Evolutionary conservation across 2,113 vertebrate species (phyloP).

Genomic region (Epinephelus lanceolatus): DNA sequence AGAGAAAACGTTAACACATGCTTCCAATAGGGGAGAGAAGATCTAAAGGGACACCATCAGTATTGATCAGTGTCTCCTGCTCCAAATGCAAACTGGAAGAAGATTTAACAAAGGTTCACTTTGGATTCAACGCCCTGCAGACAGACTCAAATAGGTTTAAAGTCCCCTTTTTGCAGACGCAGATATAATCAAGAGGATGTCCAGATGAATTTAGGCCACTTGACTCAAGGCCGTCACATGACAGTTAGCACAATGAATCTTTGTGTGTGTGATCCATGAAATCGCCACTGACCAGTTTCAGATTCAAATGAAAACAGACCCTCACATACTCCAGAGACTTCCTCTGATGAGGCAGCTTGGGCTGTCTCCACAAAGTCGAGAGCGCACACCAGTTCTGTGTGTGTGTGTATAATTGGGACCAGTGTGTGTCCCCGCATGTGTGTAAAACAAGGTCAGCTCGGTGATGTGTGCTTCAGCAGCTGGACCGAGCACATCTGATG

Average conservation of each 20-base stretch:
- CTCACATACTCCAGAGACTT: constrained; percentile 33
- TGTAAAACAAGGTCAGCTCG: constrained; percentile 66
- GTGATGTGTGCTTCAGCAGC: constrained; percentile 72
- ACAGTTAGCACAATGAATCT: constrained; percentile 60
- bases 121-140: constrained; percentile 3
- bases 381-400: neutral
- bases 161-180: constrained; percentile 26
- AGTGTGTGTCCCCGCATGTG: constrained; percentile 12
- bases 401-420: constrained; percentile 10
- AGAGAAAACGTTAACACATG: constrained; percentile 13
- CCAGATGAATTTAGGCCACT: constrained; percentile 48
- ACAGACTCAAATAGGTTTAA: constrained; percentile 45
- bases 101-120: constrained; percentile 35
- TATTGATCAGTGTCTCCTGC: constrained; percentile 5
- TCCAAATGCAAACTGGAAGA: neutral
- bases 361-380: constrained; percentile 29
- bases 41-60: neutral
- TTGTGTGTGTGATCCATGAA: constrained; percentile 33
- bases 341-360: constrained; percentile 27
- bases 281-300: constrained; percentile 44
- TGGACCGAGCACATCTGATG: constrained; percentile 80
- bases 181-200: constrained; percentile 46
- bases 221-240: constrained; percentile 55
- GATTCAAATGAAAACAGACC: constrained; percentile 74
- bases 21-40: constrained; percentile 1